Conservation (phyloP, 1,140 invertebrate species). For the Zaprionus davidi region DNA sequence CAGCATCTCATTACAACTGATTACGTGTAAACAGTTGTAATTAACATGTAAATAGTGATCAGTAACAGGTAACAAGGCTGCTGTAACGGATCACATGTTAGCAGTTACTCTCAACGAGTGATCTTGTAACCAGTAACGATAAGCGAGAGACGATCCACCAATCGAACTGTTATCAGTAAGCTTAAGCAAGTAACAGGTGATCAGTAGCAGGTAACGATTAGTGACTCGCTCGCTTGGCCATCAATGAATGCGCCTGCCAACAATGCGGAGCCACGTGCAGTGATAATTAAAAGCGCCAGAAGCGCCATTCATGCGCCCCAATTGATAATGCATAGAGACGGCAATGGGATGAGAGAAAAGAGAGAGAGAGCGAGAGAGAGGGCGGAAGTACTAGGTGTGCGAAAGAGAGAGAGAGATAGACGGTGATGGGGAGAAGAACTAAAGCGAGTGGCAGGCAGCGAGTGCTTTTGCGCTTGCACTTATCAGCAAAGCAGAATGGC, state of each 20-base stretch:
- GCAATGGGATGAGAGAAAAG: not conserved
- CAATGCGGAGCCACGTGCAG: constrained; percentile 61
- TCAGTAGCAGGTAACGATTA: not conserved
- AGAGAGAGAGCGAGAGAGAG: not conserved
- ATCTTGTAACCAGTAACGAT: not conserved
- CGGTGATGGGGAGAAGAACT: not conserved
- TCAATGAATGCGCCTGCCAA: constrained; percentile 37
- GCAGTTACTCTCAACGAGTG: not conserved
- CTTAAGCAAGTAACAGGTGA: not conserved
- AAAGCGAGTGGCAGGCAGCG: not conserved
- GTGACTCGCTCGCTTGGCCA: constrained; percentile 4
- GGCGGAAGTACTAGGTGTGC: not conserved
- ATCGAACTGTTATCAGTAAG: not conserved
- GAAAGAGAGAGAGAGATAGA: not conserved
- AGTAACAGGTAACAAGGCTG: not conserved
- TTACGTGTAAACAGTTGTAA: not conserved
- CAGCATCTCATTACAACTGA: not conserved
- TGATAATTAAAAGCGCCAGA: constrained; percentile 60
- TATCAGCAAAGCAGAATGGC: constrained; percentile 15
- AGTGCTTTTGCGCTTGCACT: constrained; percentile 19
- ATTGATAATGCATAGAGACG: not conserved
- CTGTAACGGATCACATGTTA: not conserved
- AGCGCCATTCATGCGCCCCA: constrained; percentile 25
- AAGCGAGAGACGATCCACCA: not conserved
- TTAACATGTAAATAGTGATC: not conserved